Conservation (phyloP, 2,888 invertebrate species). For the Nipponacmea schrenckii region DNA sequence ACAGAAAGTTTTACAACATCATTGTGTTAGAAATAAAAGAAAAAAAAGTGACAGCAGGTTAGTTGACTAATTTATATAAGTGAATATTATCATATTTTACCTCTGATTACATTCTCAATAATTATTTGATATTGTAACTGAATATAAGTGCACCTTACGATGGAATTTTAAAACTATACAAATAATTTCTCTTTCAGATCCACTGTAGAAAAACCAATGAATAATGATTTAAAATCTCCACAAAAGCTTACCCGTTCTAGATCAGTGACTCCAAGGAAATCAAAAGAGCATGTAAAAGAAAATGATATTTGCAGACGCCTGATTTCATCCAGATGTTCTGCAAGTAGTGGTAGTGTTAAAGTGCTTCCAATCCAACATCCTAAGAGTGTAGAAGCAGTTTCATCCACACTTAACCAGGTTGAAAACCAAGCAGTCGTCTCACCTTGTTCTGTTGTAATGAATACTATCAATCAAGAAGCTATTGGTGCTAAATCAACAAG, state of each 20-base stretch:
- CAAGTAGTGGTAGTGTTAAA: background rate
- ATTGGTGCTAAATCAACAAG: background rate
- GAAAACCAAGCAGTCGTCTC: background rate
- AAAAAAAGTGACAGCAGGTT: slow-evolving; percentile 16
- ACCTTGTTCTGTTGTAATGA: background rate
- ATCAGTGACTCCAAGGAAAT: too few relatives aligned
- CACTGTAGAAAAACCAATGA: too few relatives aligned
- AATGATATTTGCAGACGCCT: background rate
- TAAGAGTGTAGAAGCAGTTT: background rate
- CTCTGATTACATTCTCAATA: too few relatives aligned
- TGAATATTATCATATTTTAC: too few relatives aligned
- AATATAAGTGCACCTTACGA: too few relatives aligned
- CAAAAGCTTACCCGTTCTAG: too few relatives aligned
- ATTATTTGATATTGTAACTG: too few relatives aligned
- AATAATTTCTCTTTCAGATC: too few relatives aligned
- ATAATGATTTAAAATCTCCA: too few relatives aligned
- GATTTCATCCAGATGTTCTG: background rate
- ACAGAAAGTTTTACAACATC: slow-evolving; percentile 36
- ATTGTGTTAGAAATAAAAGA: slow-evolving; percentile 27
- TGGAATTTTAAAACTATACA: too few relatives aligned
- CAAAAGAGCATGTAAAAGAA: background rate
- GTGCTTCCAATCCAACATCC: background rate
- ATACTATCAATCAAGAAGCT: background rate
- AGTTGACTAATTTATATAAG: background rate
- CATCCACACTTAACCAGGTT: background rate